A percentile compares a stretch with the other conserved stretches of the same genome.
phyloP scores from a whole-genome alignment of 2,888 invertebrate species.

The Eristalinus aeneus region DNA sequence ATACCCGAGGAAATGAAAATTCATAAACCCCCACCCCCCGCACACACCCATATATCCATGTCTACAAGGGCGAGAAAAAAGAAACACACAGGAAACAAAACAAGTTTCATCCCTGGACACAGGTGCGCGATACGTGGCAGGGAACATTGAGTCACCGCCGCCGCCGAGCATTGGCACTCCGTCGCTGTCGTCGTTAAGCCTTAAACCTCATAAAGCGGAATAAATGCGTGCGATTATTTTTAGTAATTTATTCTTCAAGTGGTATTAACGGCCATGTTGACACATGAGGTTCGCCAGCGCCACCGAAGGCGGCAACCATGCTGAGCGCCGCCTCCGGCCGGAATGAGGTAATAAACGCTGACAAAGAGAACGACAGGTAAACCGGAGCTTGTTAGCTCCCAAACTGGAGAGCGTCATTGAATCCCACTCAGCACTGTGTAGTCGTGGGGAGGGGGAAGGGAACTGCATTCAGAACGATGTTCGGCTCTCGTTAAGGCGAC shows the following conservation, averaged over 20 bases:
- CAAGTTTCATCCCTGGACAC: constrained; percentile 57
- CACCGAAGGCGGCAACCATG: constrained; percentile 11
- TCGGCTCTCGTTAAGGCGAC: constrained; percentile 41
- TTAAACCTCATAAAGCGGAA: constrained; percentile 70
- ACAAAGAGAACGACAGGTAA: neutral
- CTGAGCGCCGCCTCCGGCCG: neutral
- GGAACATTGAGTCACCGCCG: neutral
- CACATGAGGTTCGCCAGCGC: constrained; percentile 51
- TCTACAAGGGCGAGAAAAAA: neutral
- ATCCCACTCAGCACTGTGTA: neutral
- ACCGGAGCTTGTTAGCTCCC: constrained; percentile 23
- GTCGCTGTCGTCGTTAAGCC: constrained; percentile 50
- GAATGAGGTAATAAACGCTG: constrained; percentile 48
- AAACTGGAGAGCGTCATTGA: constrained; percentile 26
- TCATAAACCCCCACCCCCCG: constrained; percentile 58
- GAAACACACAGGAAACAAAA: constrained; percentile 17
- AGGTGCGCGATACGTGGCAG: constrained; percentile 56
- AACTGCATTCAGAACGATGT: constrained; percentile 32
- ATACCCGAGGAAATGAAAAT: constrained; percentile 70
- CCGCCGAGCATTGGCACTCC: neutral
- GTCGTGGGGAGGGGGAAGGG: neutral
- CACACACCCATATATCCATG: neutral
- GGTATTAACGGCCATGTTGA: constrained; percentile 67
- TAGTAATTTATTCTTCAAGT: constrained; percentile 69
- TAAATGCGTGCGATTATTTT: constrained; percentile 71